Conservation (phyloP, 2,888 invertebrate species). For the Pyrrhia umbra region DNA sequence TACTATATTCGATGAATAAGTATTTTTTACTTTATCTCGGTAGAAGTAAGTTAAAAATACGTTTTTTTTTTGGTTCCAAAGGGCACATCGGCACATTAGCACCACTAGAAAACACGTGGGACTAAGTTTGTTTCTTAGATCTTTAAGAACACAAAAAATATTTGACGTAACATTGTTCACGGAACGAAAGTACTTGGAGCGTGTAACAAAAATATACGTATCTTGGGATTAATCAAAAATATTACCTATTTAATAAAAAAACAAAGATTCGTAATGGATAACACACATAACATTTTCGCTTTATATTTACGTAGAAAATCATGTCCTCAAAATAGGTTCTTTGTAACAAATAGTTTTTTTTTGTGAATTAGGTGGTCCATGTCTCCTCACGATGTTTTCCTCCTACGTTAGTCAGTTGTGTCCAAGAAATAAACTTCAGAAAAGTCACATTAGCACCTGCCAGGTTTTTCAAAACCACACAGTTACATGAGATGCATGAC, state of each 20-base stretch:
- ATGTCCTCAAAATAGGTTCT: no score
- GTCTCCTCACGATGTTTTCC: no score
- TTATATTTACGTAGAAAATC: not conserved
- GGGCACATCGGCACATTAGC: not conserved
- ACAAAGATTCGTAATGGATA: slow-evolving; percentile 19
- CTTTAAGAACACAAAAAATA: slow-evolving; percentile 31
- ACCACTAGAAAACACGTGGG: slow-evolving; percentile 31
- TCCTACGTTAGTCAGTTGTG: no score
- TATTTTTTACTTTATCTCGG: not conserved
- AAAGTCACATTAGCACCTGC: no score
- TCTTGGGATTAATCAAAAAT: slow-evolving; percentile 27
- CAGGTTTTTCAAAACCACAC: no score
- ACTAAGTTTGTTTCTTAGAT: slow-evolving; percentile 25
- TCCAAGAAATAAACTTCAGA: no score
- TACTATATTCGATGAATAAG: not conserved
- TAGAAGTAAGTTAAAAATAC: not conserved
- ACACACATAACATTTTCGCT: not conserved
- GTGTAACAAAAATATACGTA: slow-evolving; percentile 37
- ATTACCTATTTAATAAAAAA: slow-evolving; percentile 25
- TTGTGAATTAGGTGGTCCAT: no score
- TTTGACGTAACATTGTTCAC: slow-evolving; percentile 38
- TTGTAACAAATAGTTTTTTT: no score
- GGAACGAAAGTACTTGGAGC: slow-evolving; percentile 33
- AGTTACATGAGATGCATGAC: no score
- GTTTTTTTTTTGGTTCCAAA: slow-evolving; percentile 17